Conservation (phyloP, 2,888 invertebrate genomes). For the Subacronicta megacephala region DNA sequence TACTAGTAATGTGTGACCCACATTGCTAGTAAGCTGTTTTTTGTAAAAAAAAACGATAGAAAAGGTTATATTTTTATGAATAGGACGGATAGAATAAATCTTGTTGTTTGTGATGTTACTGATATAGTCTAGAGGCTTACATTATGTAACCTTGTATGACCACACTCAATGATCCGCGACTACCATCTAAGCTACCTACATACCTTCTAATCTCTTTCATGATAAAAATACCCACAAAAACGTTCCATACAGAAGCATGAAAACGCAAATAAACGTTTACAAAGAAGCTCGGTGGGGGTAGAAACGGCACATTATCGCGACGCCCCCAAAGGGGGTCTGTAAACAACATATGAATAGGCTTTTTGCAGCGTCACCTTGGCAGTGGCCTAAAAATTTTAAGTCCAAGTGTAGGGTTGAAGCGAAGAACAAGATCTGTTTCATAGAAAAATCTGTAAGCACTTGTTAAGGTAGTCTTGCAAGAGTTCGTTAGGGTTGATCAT, state of each 20-base stretch:
- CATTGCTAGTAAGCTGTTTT: too few species aligned
- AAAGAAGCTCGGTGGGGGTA: slow-evolving; percentile 28
- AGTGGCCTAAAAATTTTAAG: slow-evolving; percentile 32
- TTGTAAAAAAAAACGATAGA: too few species aligned
- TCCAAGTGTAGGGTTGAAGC: slow-evolving; percentile 28
- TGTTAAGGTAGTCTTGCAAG: too few species aligned
- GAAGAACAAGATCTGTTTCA: slow-evolving; percentile 1
- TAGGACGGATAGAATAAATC: too few species aligned
- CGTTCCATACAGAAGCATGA: slow-evolving; percentile 35
- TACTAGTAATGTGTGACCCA: too few species aligned
- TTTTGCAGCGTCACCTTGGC: slow-evolving; percentile 63
- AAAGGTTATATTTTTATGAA: too few species aligned
- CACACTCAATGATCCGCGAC: not conserved
- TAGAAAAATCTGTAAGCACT: too few species aligned
- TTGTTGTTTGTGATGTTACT: too few species aligned
- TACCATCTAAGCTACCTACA: slow-evolving; percentile 2
- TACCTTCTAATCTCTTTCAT: not conserved
- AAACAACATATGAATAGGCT: slow-evolving; percentile 59
- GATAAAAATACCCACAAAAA: slow-evolving; percentile 33
- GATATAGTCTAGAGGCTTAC: too few species aligned
- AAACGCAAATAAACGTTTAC: slow-evolving; percentile 46
- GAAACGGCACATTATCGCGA: slow-evolving; percentile 33
- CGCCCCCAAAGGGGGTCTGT: slow-evolving; percentile 36
- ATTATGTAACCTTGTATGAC: too few species aligned
- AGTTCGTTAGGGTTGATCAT: too few species aligned